Conservation (phyloP, 2,113 vertebrate species). For the Ornithorhynchus anatinus region DNA sequence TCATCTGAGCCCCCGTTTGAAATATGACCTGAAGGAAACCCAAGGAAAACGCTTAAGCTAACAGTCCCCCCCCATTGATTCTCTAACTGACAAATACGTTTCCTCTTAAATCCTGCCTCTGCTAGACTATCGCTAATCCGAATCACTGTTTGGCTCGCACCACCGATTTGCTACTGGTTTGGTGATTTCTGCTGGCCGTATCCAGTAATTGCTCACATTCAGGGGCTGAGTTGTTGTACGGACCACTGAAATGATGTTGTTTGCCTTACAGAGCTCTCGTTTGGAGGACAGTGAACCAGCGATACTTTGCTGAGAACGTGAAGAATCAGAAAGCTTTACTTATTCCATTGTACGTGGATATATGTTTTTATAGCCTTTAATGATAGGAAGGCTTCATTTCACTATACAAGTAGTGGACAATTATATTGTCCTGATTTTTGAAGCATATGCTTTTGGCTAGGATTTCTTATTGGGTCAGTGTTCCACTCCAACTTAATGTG, state of each 20-base stretch:
- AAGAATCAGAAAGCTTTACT: constrained; percentile 65
- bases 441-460: too few species aligned
- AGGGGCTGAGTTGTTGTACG: neutral
- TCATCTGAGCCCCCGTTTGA: too few species aligned
- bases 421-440: too few species aligned
- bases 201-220: neutral
- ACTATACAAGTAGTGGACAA: too few species aligned
- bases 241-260: constrained; percentile 50
- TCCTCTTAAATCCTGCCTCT: constrained; percentile 3
- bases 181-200: constrained; percentile 37
- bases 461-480: too few species aligned
- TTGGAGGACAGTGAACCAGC: constrained; percentile 64
- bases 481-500: too few species aligned
- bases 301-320: constrained; percentile 59
- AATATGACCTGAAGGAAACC: too few species aligned
- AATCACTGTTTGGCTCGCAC: constrained; percentile 11
- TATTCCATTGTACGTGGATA: constrained; percentile 63
- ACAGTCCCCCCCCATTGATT: neutral
- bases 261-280: constrained; percentile 63
- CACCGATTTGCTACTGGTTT: constrained; percentile 27
- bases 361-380: constrained; percentile 42
- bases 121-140: constrained; percentile 30
- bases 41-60: constrained; percentile 32
- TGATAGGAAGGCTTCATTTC: too few species aligned
- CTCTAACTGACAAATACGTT: neutral